Evolutionary conservation across 1,140 invertebrate genomes (phyloP).

Genomic region (Maniola jurtina): DNA sequence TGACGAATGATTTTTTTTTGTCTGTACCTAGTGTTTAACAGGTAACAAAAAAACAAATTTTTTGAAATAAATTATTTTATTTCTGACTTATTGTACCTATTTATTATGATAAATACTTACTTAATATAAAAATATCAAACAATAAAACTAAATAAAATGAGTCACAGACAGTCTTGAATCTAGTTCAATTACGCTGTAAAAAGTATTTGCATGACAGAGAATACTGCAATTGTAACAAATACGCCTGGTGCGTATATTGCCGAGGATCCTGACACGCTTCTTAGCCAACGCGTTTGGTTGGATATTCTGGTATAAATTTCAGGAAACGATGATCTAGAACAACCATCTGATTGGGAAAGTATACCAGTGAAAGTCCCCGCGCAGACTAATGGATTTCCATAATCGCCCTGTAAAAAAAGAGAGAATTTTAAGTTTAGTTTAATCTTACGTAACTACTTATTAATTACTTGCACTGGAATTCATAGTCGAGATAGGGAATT

Average conservation of each 20-base stretch:
- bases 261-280: slow-evolving; percentile 21
- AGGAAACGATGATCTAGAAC: slow-evolving; percentile 32
- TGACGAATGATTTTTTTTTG: slow-evolving; percentile 33
- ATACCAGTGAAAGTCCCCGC: slow-evolving; percentile 41
- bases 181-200: background rate
- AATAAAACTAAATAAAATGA: slow-evolving; percentile 1
- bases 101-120: background rate
- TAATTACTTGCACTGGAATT: too few species aligned
- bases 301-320: slow-evolving; percentile 51
- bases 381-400: slow-evolving; percentile 46
- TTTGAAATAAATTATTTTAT: background rate
- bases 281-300: slow-evolving; percentile 50
- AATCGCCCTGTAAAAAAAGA: slow-evolving; percentile 42
- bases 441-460: too few species aligned
- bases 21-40: too few species aligned
- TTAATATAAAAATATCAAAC: background rate
- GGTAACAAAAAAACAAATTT: background rate
- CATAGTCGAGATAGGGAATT: too few species aligned
- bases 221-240: background rate
- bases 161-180: background rate
- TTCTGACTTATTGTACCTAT: background rate
- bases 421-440: background rate
- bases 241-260: background rate
- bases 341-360: slow-evolving; percentile 35
- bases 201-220: slow-evolving; percentile 3